A percentile compares a stretch with the other conserved stretches of the same genome.
Conservation (phyloP, 2,888 invertebrate genomes). For the Ashinkailepas kermadecensis region DNA sequence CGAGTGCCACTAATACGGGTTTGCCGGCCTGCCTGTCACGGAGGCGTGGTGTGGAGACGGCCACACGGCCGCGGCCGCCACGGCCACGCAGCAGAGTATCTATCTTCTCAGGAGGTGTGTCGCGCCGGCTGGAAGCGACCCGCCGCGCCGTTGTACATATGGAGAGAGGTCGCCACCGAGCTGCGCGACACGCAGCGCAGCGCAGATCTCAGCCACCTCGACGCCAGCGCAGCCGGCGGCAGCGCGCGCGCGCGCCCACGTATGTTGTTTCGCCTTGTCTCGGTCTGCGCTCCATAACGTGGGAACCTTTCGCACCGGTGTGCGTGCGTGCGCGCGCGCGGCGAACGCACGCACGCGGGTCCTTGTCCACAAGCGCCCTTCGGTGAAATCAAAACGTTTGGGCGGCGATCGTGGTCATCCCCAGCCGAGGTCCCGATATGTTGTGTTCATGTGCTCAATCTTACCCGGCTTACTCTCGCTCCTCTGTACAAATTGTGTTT, state of each 20-base stretch:
- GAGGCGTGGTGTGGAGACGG: no score
- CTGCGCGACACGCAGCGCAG: neutral
- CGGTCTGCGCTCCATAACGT: neutral
- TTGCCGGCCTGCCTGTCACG: neutral
- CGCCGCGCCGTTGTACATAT: neutral
- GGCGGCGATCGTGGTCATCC: neutral
- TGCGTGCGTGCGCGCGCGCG: neutral
- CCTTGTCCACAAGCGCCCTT: no score
- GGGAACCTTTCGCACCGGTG: neutral
- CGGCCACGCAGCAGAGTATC: neutral
- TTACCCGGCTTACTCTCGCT: constrained; percentile 2
- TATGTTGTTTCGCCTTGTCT: neutral
- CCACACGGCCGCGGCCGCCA: no score
- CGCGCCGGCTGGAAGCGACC: neutral
- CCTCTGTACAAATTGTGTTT: constrained; percentile 21
- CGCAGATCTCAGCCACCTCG: neutral
- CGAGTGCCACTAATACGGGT: neutral
- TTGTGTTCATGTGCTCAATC: constrained; percentile 20
- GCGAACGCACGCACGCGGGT: neutral
- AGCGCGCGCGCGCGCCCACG: neutral
- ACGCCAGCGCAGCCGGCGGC: no score
- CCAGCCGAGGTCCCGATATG: neutral
- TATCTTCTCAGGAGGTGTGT: constrained; percentile 19
- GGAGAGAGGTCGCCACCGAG: neutral
- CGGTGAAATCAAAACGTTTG: neutral